Percentiles rank a stretch among this genome's conserved stretches.
These are phyloP conservation scores for Coryphaenoides rupestris DNA, from an alignment of 2,113 vertebrate genomes.

Conservation along the genomic window DNA sequence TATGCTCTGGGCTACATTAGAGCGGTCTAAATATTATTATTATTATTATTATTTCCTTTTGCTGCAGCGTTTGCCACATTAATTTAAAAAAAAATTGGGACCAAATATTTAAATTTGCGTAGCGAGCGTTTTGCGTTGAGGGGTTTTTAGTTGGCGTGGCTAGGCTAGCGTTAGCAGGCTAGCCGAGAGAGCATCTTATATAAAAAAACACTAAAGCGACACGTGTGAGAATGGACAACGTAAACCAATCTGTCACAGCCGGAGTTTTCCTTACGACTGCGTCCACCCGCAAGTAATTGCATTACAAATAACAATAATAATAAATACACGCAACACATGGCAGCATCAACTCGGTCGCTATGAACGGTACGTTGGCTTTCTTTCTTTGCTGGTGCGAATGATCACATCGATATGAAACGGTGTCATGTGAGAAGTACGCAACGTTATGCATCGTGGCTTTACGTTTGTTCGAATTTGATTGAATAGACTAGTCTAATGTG, in stretches of 20 bases:
- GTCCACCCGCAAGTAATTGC: constrained; percentile 66
- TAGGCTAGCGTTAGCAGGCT: constrained; percentile 37
- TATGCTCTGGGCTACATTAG: no score
- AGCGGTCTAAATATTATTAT: no score
- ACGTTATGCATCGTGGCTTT: no score
- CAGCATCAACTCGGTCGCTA: constrained; percentile 62
- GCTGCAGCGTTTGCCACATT: no score
- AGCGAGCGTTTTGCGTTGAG: background rate
- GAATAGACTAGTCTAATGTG: no score
- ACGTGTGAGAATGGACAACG: constrained; percentile 18
- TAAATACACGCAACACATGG: constrained; percentile 49
- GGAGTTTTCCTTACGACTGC: constrained; percentile 64
- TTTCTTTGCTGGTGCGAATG: no score
- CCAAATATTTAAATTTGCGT: no score
- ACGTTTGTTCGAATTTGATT: no score
- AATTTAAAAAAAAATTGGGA: no score
- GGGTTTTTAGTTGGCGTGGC: constrained; percentile 28
- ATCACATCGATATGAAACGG: no score
- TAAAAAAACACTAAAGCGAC: background rate
- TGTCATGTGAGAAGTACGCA: no score
- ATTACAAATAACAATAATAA: constrained; percentile 68
- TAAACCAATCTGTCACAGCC: constrained; percentile 60
- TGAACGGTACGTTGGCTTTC: constrained; percentile 32
- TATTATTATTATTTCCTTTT: no score
- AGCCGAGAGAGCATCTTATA: constrained; percentile 24